phyloP scores from a whole-genome alignment of 2,888 invertebrate species.

The Cataglyphis rosenhaueri region DNA sequence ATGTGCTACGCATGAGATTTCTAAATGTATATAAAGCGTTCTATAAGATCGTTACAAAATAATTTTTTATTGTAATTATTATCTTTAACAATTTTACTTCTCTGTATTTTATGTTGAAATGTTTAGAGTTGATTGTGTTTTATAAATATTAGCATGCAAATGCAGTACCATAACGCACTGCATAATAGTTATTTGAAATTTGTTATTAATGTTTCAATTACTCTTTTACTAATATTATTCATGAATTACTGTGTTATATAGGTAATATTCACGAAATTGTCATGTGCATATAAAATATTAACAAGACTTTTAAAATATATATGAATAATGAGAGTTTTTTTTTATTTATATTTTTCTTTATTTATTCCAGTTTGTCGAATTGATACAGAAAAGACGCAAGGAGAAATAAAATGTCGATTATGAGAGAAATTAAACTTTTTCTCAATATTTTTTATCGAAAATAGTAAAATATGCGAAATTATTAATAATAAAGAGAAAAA shows the following conservation, averaged over 20 bases:
- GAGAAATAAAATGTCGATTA: not conserved
- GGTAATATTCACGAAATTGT: not conserved
- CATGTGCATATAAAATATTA: not conserved
- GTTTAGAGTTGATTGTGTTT: not conserved
- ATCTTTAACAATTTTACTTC: not conserved
- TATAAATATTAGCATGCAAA: not conserved
- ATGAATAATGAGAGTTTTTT: not conserved
- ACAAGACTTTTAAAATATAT: conserved; percentile 20
- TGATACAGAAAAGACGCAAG: not conserved
- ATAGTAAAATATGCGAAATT: not conserved
- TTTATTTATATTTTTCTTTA: not conserved
- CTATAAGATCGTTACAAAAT: not conserved
- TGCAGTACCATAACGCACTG: not conserved
- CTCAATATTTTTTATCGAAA: conserved; percentile 1
- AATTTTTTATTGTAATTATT: conserved; percentile 9
- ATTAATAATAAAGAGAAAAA: not conserved
- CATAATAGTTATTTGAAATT: not conserved
- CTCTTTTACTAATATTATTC: not conserved
- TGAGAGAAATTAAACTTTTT: not conserved
- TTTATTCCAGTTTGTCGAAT: not conserved
- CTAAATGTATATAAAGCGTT: not conserved
- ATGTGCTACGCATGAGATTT: not conserved
- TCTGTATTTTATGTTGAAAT: not conserved
- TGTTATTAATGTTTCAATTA: not conserved
- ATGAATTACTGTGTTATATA: not conserved